These are phyloP conservation scores for Notodonta dromedarius DNA, from an alignment of 2,888 invertebrate species.

Conservation along the genomic window DNA sequence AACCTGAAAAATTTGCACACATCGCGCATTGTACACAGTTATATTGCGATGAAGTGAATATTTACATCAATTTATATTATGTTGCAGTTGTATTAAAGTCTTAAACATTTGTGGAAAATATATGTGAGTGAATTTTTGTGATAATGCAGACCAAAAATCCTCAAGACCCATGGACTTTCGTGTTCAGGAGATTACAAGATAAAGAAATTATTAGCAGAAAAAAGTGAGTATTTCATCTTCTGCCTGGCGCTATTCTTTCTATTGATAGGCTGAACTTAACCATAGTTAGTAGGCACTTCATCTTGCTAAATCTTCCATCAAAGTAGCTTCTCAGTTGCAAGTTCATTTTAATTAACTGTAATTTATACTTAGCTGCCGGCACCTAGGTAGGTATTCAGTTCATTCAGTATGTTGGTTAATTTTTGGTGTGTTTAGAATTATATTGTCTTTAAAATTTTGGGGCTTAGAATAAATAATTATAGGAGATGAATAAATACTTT, in stretches of 20 bases:
- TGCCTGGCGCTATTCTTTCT: no score
- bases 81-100: background rate
- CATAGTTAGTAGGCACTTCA: no score
- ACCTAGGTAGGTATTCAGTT: no score
- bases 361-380: no score
- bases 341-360: no score
- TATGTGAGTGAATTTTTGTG: slow-evolving; percentile 21
- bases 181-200: slow-evolving; percentile 71
- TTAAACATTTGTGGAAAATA: background rate
- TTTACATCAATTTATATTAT: background rate
- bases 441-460: no score
- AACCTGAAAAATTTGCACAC: slow-evolving; percentile 57
- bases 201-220: slow-evolving; percentile 65
- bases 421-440: no score
- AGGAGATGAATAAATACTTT: no score
- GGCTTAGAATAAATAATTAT: no score
- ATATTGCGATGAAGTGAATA: background rate
- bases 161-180: slow-evolving; percentile 72
- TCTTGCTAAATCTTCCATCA: no score
- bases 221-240: slow-evolving; percentile 58
- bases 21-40: slow-evolving; percentile 1
- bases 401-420: no score
- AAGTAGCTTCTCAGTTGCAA: no score
- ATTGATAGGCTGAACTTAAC: background rate
- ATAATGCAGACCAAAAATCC: slow-evolving; percentile 54